Conservation (phyloP, 2,113 vertebrate species). For the Merops nubicus region DNA sequence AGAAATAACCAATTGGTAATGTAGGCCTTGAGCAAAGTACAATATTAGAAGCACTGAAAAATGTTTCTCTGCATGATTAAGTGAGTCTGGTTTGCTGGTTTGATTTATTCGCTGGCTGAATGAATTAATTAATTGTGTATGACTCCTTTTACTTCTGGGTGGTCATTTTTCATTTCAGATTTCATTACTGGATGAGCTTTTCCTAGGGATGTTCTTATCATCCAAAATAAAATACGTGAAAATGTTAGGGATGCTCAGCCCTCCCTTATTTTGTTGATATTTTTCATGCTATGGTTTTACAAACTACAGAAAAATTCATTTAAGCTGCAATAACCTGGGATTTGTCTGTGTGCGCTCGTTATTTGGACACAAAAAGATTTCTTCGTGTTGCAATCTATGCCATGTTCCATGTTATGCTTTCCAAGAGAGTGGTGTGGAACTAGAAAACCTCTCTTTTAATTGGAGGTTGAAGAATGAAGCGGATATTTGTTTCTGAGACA, state of each 20-base stretch:
- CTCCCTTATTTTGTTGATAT: not conserved
- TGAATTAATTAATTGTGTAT: constrained; percentile 63
- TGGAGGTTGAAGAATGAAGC: not conserved
- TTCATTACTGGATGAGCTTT: constrained; percentile 51
- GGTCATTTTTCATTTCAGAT: constrained; percentile 47
- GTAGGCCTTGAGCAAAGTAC: constrained; percentile 46
- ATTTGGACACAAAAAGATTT: not conserved
- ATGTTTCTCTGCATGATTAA: constrained; percentile 24
- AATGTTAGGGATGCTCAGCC: not conserved
- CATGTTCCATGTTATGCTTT: rapidly evolving
- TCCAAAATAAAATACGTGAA: constrained; percentile 26
- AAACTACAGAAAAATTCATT: not conserved
- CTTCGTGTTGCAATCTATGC: not conserved
- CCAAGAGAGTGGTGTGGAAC: not conserved
- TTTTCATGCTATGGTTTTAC: not conserved
- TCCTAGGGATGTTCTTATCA: constrained; percentile 16
- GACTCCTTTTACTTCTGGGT: constrained; percentile 55
- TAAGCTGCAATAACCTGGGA: not conserved
- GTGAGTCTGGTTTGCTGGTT: constrained; percentile 14
- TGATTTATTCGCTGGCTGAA: constrained; percentile 59
- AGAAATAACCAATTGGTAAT: constrained; percentile 36
- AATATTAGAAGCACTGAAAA: constrained; percentile 18
- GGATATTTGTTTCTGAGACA: not conserved
- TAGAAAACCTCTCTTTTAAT: not conserved
- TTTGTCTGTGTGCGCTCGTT: not conserved